A percentile compares a stretch with the other conserved stretches of the same genome.
phyloP scores from a whole-genome alignment of 2,888 invertebrate genomes.

The Tanytarsus gracilentus region DNA sequence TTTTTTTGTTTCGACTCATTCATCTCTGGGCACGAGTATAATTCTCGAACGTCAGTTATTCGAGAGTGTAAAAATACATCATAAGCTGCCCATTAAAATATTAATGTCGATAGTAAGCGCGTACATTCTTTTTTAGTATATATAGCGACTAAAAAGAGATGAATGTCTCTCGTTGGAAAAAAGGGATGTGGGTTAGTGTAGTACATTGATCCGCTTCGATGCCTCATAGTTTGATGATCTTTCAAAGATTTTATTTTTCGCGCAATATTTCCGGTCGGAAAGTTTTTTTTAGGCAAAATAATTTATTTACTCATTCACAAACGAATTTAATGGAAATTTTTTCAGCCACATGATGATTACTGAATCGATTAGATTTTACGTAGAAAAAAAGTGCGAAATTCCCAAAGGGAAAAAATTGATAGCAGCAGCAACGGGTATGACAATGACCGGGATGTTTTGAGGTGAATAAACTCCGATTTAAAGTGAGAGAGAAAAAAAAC shows the following conservation, averaged over 20 bases:
- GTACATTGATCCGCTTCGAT: conserved; percentile 21
- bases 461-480: conserved; percentile 28
- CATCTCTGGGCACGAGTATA: no score
- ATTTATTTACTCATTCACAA: no score
- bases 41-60: no score
- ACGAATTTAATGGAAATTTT: no score
- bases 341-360: no score
- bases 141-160: conserved; percentile 16
- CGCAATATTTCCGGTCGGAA: no score
- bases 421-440: conserved; percentile 21
- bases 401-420: background rate
- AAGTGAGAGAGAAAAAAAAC: conserved; percentile 6
- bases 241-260: no score
- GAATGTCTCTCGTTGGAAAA: conserved; percentile 13
- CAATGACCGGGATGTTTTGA: conserved; percentile 25
- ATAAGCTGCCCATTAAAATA: conserved; percentile 13
- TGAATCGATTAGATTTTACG: no score
- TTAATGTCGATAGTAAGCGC: conserved; percentile 4
- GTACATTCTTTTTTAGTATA: background rate
- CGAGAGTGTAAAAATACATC: conserved; percentile 5
- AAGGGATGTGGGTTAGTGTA: conserved; percentile 24
- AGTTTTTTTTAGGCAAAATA: no score
- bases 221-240: background rate
- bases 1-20: no score
- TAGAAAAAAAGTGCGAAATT: background rate